Evolutionary conservation across 2,888 invertebrate species (phyloP).

Genomic region (Tipula helvola): DNA sequence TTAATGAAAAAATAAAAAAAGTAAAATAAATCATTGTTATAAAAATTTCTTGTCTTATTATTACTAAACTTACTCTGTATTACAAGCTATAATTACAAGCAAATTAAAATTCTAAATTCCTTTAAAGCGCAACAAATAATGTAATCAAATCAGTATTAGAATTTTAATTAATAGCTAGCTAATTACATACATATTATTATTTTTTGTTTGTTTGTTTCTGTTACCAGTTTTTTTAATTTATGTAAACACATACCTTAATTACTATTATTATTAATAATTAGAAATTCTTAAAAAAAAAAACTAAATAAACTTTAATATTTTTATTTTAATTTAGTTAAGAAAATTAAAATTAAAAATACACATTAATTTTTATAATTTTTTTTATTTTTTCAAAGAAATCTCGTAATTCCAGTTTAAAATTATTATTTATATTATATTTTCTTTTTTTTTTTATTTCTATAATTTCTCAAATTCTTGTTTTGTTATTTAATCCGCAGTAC

Average conservation of each 20-base stretch:
- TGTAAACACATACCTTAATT: neutral
- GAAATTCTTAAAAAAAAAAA: neutral
- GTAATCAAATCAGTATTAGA: neutral
- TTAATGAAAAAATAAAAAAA: neutral
- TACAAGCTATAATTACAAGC: too few relatives aligned
- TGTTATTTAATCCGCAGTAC: neutral
- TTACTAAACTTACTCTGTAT: neutral
- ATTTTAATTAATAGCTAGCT: neutral
- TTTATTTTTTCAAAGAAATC: neutral
- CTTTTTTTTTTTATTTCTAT: neutral
- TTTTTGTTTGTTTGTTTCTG: neutral
- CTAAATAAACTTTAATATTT: neutral
- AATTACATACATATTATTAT: neutral
- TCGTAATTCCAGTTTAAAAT: neutral
- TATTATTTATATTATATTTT: neutral
- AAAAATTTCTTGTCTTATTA: neutral
- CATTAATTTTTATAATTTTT: neutral
- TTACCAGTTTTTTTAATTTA: neutral
- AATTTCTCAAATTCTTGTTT: neutral
- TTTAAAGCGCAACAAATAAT: neutral
- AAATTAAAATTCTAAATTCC: neutral
- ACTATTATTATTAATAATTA: neutral
- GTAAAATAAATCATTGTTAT: constrained; percentile 7
- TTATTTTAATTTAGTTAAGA: neutral
- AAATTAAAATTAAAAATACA: neutral